phyloP scores from a whole-genome alignment of 2,888 invertebrate species.

The Drosophila conformis region DNA sequence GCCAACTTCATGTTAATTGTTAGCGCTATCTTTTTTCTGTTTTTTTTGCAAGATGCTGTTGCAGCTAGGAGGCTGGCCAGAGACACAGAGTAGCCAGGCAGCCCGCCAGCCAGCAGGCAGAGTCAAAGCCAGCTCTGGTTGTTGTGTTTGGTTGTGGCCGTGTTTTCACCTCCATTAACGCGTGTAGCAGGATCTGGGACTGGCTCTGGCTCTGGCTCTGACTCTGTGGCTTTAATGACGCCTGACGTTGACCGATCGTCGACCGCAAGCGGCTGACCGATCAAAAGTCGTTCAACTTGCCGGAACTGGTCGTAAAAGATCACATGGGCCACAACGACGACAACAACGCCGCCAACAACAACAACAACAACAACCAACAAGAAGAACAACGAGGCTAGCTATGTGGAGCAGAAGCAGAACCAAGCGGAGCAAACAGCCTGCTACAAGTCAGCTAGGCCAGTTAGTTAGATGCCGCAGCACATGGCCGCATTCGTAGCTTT shows the following conservation, averaged over 20 bases:
- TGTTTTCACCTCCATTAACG: slow-evolving; percentile 80
- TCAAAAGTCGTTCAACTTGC: slow-evolving; percentile 82
- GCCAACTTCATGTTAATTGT: slow-evolving; percentile 74
- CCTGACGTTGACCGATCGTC: slow-evolving; percentile 83
- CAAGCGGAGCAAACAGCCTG: slow-evolving; percentile 14
- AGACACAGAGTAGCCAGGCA: neutral
- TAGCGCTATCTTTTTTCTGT: slow-evolving; percentile 59
- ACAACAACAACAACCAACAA: slow-evolving; percentile 20
- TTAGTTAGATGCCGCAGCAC: slow-evolving; percentile 45
- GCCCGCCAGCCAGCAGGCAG: neutral
- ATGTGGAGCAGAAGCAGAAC: slow-evolving; percentile 63
- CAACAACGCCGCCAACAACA: slow-evolving; percentile 17
- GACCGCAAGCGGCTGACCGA: slow-evolving; percentile 80
- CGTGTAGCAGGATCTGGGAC: slow-evolving; percentile 70
- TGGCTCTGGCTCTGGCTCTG: slow-evolving; percentile 39
- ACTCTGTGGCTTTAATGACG: slow-evolving; percentile 70
- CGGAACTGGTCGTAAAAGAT: slow-evolving; percentile 81
- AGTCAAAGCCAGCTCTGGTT: neutral
- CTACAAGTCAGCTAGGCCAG: slow-evolving; percentile 23
- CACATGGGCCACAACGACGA: slow-evolving; percentile 63
- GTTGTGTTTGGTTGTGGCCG: slow-evolving; percentile 43
- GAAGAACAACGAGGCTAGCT: slow-evolving; percentile 36
- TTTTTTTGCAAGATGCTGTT: neutral
- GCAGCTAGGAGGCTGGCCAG: slow-evolving; percentile 14
- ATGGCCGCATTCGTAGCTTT: slow-evolving; percentile 63